Evolutionary conservation across 1,140 invertebrate species (phyloP), one percentile per base, ranked within the genome.

Genomic region (Drosophila eugracilis): DNA sequence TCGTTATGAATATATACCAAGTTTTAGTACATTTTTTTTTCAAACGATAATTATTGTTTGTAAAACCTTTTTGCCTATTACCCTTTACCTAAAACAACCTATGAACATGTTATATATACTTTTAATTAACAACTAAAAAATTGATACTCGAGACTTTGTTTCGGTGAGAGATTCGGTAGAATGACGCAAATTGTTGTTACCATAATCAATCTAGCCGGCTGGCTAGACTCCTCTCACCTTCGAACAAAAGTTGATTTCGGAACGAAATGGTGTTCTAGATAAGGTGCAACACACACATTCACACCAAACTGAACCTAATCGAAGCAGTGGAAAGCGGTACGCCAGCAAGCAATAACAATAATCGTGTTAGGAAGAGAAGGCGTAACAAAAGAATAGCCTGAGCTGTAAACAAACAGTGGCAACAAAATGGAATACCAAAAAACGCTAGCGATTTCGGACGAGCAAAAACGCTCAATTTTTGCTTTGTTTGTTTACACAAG

Each of bases 401-500:
- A 17, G 7, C 55, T 34, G 60, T 67, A 67, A 67, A 67, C 63
- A 67, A 67, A 67, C 28, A 28, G 22, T 10, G 10, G 34, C 19
- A 36, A 42, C 63, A 67, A 67, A 67, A 30, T 24, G 28, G 62
- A 67, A 67, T 34, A 37, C 45, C 44, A 21, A 67, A 66, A 50
- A 67, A 65, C 41, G 58, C 22, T 26, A 28, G 57, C 39, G 41
- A 12, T 28, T 62, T 47, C 9, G 30, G 24, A 15, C 39, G 22
- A 10, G 30, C 57, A 37, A 50, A 60, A 32, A 26, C 22, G n/a
- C n/a, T n/a, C n/a, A n/a, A n/a, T n/a, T n/a, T n/a, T n/a, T n/a
- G n/a, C n/a, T n/a, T n/a, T n/a, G n/a, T n/a, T n/a, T 78, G 66
- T 78, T 78, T 72, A 72, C 42, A 19, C 30, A 28, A 42, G 41